These are phyloP conservation scores for Athrips mouffetella DNA, from an alignment of 2,888 invertebrate species.

Conservation along the genomic window DNA sequence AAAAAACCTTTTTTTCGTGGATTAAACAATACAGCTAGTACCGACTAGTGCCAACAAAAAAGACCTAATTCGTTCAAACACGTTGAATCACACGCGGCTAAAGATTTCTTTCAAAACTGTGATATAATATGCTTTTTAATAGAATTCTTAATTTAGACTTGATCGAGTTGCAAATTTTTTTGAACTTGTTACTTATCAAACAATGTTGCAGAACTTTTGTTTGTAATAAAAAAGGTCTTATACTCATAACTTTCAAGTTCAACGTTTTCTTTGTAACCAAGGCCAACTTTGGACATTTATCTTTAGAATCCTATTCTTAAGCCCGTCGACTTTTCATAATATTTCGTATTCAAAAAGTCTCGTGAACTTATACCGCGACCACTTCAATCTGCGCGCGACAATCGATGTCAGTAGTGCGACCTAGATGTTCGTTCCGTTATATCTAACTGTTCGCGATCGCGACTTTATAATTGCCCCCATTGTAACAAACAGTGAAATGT, in stretches of 20 bases:
- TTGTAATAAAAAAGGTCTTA: too few relatives aligned
- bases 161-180: too few relatives aligned
- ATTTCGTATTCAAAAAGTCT: too few relatives aligned
- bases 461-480: conserved; percentile 51
- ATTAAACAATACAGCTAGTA: conserved; percentile 42
- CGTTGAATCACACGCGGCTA: conserved; percentile 50
- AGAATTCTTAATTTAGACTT: conserved; percentile 47
- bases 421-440: conserved; percentile 69
- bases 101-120: conserved; percentile 35
- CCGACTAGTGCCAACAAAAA: conserved; percentile 41
- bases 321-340: too few relatives aligned
- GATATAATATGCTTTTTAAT: conserved; percentile 28
- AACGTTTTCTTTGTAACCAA: too few relatives aligned
- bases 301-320: too few relatives aligned
- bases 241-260: too few relatives aligned
- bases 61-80: conserved; percentile 38
- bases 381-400: conserved; percentile 33
- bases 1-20: conserved; percentile 49
- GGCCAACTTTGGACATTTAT: too few relatives aligned
- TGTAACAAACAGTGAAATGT: conserved; percentile 51
- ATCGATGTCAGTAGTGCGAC: conserved; percentile 70
- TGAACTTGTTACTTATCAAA: too few relatives aligned
- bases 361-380: too few relatives aligned
- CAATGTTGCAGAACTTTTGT: too few relatives aligned
- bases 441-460: conserved; percentile 66